These are phyloP conservation scores for Parnassius smintheus DNA, from an alignment of 2,888 invertebrate genomes.

Conservation along the genomic window DNA sequence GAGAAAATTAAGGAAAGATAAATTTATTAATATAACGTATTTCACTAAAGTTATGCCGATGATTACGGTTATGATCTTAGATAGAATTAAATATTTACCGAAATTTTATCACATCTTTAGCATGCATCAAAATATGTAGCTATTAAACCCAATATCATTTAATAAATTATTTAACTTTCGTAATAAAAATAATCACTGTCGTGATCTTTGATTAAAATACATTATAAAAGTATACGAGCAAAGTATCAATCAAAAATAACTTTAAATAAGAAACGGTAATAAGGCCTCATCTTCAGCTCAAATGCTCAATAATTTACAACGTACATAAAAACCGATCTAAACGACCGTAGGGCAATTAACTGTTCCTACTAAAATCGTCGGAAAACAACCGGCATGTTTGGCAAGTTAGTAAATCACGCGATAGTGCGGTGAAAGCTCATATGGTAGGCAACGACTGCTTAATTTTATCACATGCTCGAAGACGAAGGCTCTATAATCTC, in stretches of 20 bases:
- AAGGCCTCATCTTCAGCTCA: slow-evolving; percentile 17
- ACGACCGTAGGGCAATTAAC: slow-evolving; percentile 38
- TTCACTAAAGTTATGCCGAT: no score
- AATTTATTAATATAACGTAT: no score
- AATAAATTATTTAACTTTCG: no score
- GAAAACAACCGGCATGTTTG: slow-evolving; percentile 49
- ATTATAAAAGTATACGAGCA: slow-evolving; percentile 4
- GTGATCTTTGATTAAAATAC: neutral
- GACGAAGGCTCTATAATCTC: slow-evolving; percentile 13
- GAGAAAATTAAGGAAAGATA: no score
- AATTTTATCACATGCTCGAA: slow-evolving; percentile 26
- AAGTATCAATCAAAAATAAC: slow-evolving; percentile 24
- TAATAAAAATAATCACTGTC: neutral
- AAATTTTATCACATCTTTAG: no score
- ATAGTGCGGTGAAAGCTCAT: slow-evolving; percentile 58
- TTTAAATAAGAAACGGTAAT: slow-evolving; percentile 25
- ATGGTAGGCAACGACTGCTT: slow-evolving; percentile 41
- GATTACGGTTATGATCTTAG: no score
- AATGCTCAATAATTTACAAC: slow-evolving; percentile 26
- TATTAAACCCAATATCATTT: no score
- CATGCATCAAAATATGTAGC: no score
- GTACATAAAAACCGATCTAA: slow-evolving; percentile 26
- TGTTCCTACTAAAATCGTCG: slow-evolving; percentile 40
- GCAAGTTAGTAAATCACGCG: slow-evolving; percentile 62
- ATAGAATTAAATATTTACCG: no score